A percentile compares a stretch with the other conserved stretches of the same genome.
phyloP scores from a whole-genome alignment of 2,113 vertebrate species.

The Thryonomys swinderianus region DNA sequence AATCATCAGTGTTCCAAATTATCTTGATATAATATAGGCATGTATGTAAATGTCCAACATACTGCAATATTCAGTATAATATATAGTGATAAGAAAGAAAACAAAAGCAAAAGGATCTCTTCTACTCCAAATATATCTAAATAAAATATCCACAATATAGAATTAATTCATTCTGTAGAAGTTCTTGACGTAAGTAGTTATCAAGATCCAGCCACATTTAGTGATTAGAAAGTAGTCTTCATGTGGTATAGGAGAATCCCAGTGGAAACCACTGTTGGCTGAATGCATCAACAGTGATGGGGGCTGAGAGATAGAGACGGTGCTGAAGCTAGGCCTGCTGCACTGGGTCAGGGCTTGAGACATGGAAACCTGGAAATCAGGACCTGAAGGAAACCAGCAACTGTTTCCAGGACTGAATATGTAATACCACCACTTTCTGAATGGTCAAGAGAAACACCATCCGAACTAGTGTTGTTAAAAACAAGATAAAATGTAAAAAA shows the following conservation, averaged over 20 bases:
- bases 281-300: neutral
- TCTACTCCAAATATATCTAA: neutral
- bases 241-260: neutral
- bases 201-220: neutral
- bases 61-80: neutral
- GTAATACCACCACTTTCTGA: neutral
- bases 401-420: neutral
- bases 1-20: neutral
- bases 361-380: neutral
- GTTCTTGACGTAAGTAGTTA: neutral
- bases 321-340: neutral
- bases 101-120: neutral
- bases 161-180: neutral
- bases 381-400: neutral
- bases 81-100: neutral
- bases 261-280: neutral
- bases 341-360: neutral
- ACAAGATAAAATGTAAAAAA: neutral
- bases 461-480: neutral
- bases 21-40: neutral
- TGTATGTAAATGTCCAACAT: neutral
- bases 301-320: neutral
- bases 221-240: neutral
- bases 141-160: neutral
- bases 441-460: neutral